Evolutionary conservation across 64 coral and sea anemone species (phyloP).

Genomic region (Montipora cactus): DNA sequence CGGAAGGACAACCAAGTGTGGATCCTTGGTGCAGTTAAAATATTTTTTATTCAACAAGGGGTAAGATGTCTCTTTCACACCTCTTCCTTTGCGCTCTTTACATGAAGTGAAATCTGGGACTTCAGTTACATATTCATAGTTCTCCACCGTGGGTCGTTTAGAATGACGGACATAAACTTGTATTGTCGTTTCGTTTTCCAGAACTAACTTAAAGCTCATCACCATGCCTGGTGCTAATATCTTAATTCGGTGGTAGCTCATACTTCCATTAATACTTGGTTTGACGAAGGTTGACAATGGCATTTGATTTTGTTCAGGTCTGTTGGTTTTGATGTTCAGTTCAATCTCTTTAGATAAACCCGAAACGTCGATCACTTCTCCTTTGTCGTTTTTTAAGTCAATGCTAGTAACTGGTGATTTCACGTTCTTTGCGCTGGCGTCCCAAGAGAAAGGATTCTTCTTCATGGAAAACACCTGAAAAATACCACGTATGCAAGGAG

Average conservation of each 20-base stretch:
- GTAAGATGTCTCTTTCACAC: background rate
- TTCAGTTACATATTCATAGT: slow-evolving; percentile 42
- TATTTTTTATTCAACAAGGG: background rate
- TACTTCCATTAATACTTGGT: slow-evolving; percentile 71
- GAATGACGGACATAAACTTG: slow-evolving; percentile 53
- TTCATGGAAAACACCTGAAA: slow-evolving; percentile 75
- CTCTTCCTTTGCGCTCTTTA: slow-evolving; percentile 10
- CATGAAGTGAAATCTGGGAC: slow-evolving; percentile 84
- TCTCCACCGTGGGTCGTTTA: slow-evolving; percentile 56
- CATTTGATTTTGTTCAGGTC: background rate
- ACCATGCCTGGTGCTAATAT: slow-evolving; percentile 46
- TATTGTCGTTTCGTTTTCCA: slow-evolving; percentile 31
- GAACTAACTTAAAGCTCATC: slow-evolving; percentile 53
- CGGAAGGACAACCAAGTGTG: slow-evolving; percentile 50
- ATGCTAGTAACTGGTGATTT: slow-evolving; percentile 77
- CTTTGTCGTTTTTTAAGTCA: slow-evolving; percentile 73
- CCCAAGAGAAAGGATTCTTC: slow-evolving; percentile 85
- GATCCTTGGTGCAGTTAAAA: slow-evolving; percentile 69
- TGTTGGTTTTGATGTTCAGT: slow-evolving; percentile 60
- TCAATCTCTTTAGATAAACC: slow-evolving; percentile 85
- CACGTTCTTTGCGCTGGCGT: slow-evolving; percentile 56
- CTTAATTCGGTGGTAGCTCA: slow-evolving; percentile 66
- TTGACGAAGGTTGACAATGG: slow-evolving; percentile 37
- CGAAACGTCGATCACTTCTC: slow-evolving; percentile 66
- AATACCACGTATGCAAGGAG: background rate